phyloP scores from a whole-genome alignment of 2,797 vertebrate genomes.

The Avahi laniger region DNA sequence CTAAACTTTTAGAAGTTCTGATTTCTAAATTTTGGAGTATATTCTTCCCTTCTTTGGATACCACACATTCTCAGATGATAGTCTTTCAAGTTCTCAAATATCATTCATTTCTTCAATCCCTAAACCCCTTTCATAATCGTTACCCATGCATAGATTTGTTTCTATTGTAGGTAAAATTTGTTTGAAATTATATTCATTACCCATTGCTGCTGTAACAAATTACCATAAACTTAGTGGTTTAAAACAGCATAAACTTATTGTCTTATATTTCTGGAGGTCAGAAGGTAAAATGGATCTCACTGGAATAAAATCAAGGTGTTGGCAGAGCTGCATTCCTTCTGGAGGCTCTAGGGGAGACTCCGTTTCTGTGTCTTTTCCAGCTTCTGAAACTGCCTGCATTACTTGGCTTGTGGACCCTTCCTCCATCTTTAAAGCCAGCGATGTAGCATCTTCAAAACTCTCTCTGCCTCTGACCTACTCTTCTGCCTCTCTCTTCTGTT shows the following conservation, averaged over 20 bases:
- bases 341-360: not conserved
- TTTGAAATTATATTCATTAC: not conserved
- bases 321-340: not conserved
- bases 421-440: not conserved
- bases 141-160: not conserved
- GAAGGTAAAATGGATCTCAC: not conserved
- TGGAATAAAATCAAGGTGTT: not conserved
- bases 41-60: constrained; percentile 40
- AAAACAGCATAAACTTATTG: not conserved
- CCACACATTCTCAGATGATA: not conserved
- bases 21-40: constrained; percentile 58
- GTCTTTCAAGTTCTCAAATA: not conserved
- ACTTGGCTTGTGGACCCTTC: not conserved
- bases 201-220: not conserved
- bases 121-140: not conserved
- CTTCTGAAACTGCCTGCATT: not conserved
- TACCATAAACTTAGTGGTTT: not conserved
- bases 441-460: not conserved
- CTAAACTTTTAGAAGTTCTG: constrained; percentile 73
- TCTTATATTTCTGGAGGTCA: not conserved
- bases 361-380: not conserved
- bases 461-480: not conserved
- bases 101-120: constrained; percentile 5
- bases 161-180: not conserved
- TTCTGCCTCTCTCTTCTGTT: not conserved